phyloP scores from a whole-genome alignment of 2,888 invertebrate species.

The Tillus elongatus region DNA sequence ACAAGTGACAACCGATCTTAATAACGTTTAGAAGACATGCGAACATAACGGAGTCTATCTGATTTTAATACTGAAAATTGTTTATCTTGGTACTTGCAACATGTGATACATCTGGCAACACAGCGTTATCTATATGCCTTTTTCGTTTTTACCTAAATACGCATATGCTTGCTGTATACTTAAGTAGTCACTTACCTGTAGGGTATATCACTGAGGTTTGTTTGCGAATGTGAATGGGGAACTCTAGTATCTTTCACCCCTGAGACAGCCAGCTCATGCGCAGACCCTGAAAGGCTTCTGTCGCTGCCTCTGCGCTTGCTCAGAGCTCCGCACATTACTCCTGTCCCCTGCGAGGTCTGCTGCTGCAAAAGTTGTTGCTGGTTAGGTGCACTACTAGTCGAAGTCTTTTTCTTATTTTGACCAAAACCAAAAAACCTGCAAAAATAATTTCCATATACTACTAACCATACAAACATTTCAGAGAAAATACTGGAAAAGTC shows the following conservation, averaged over 20 bases:
- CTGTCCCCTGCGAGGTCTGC: constrained; percentile 32
- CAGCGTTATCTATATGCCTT: too few relatives aligned
- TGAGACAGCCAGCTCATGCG: constrained; percentile 70
- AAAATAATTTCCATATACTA: too few relatives aligned
- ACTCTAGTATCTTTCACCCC: constrained; percentile 58
- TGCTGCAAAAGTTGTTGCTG: constrained; percentile 41
- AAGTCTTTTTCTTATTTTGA: constrained; percentile 75
- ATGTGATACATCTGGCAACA: too few relatives aligned
- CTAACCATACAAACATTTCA: too few relatives aligned
- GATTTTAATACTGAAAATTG: too few relatives aligned
- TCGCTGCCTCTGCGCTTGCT: constrained; percentile 71
- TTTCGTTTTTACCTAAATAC: too few relatives aligned
- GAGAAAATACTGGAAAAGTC: too few relatives aligned
- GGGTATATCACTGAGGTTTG: constrained; percentile 77
- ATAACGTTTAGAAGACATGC: too few relatives aligned
- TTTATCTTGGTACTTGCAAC: too few relatives aligned
- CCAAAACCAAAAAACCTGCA: constrained; percentile 82
- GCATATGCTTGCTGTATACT: too few relatives aligned
- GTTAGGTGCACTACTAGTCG: constrained; percentile 47
- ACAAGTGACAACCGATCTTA: too few relatives aligned
- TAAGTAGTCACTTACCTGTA: constrained; percentile 62
- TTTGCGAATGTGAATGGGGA: constrained; percentile 82
- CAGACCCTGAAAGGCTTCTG: constrained; percentile 74
- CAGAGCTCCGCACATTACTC: constrained; percentile 41
- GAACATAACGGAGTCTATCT: too few relatives aligned